Evolutionary conservation across 2,113 vertebrate species (phyloP).

Genomic region (Psettodes erumei): DNA sequence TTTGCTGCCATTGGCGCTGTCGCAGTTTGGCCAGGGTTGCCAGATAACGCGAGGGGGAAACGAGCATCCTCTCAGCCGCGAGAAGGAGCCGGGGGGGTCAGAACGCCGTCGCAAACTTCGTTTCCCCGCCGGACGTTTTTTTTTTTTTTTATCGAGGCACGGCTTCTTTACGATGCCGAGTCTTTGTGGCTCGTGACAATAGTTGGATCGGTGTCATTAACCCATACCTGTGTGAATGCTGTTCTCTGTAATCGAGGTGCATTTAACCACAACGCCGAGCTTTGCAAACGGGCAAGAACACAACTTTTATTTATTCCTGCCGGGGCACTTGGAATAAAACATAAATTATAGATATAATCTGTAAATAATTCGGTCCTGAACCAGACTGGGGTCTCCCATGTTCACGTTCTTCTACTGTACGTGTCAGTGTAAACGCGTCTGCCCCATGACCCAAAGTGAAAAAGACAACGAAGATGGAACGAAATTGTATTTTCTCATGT

Average conservation of each 20-base stretch:
- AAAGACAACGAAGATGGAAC: background rate
- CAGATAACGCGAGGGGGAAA: constrained; percentile 70
- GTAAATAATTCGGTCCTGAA: no score
- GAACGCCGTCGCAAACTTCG: background rate
- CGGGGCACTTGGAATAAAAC: background rate
- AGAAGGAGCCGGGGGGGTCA: constrained; percentile 22
- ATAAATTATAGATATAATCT: background rate
- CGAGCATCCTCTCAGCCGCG: constrained; percentile 35
- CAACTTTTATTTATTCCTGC: background rate
- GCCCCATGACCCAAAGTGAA: background rate
- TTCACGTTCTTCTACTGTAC: rapidly evolving
- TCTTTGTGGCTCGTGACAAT: background rate
- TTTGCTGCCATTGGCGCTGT: constrained; percentile 79
- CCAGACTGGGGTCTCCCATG: background rate
- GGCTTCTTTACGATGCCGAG: background rate
- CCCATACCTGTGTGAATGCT: background rate
- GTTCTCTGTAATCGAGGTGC: background rate
- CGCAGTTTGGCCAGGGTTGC: constrained; percentile 81
- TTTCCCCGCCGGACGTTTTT: no score
- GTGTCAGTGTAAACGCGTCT: background rate
- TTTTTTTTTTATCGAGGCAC: no score
- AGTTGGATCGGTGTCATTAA: background rate
- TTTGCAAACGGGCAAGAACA: background rate
- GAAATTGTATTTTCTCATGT: constrained; percentile 17
- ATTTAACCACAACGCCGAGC: background rate